These are phyloP conservation scores for Crenichthys baileyi DNA, from an alignment of 2,797 vertebrate genomes.

Conservation along the genomic window DNA sequence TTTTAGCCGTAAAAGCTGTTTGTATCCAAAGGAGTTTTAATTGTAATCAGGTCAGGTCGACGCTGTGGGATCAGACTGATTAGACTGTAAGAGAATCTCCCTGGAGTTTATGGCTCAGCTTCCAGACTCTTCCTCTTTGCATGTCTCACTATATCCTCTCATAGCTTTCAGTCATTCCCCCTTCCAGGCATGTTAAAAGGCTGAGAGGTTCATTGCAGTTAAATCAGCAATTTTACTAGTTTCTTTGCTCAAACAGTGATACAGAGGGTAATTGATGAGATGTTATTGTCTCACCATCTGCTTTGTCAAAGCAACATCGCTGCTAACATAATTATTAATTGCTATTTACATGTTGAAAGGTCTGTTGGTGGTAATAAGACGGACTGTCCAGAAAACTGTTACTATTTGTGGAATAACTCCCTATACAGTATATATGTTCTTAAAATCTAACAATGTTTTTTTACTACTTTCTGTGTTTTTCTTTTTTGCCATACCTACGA, in stretches of 20 bases:
- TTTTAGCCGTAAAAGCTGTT: constrained; percentile 34
- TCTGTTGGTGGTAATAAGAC: background rate
- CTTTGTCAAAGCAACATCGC: constrained; percentile 25
- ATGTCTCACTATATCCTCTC: constrained; percentile 13
- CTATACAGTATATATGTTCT: background rate
- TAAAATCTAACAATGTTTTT: constrained; percentile 5
- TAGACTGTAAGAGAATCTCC: constrained; percentile 65
- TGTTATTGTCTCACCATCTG: constrained; percentile 28
- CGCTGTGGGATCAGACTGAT: constrained; percentile 67
- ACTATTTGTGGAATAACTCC: constrained; percentile 5
- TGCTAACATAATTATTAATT: constrained; percentile 32
- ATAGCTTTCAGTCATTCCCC: constrained; percentile 35
- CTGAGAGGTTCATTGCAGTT: constrained; percentile 33
- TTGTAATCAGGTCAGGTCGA: constrained; percentile 71
- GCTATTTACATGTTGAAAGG: constrained; percentile 19
- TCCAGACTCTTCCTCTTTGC: constrained; percentile 34
- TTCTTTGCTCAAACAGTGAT: constrained; percentile 30
- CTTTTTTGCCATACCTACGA: constrained; percentile 86
- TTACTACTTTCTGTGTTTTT: background rate
- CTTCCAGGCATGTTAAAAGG: constrained; percentile 38
- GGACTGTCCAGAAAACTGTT: constrained; percentile 4
- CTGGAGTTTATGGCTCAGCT: constrained; percentile 45
- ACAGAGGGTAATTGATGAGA: constrained; percentile 33
- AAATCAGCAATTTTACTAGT: constrained; percentile 25
- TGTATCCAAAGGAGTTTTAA: constrained; percentile 51